Evolutionary conservation across 2,113 vertebrate species (phyloP).

Genomic region (Paratilapia polleni): DNA sequence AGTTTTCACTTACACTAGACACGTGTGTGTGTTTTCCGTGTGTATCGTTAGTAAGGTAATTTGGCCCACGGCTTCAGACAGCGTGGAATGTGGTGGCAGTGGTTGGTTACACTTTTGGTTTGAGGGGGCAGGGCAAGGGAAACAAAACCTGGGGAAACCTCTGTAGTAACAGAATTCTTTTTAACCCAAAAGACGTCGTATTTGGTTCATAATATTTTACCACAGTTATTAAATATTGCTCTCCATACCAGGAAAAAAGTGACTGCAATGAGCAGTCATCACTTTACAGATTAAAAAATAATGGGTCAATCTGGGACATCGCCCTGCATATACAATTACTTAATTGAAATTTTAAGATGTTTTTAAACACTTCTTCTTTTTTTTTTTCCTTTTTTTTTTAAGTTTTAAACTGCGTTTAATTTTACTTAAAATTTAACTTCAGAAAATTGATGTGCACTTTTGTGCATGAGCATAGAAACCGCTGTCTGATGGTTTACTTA

Average conservation of each 20-base stretch:
- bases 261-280: background rate
- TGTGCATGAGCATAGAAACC: background rate
- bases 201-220: background rate
- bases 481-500: background rate
- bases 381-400: background rate
- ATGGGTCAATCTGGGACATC: background rate
- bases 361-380: too few relatives aligned
- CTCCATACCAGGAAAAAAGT: background rate
- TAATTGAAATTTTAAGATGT: background rate
- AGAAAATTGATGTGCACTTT: background rate
- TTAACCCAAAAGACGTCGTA: background rate
- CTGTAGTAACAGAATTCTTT: background rate
- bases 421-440: background rate
- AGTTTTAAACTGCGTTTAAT: background rate
- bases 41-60: slow-evolving; percentile 65
- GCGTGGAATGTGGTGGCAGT: slow-evolving; percentile 57
- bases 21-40: slow-evolving; percentile 30
- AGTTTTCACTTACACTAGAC: slow-evolving; percentile 49
- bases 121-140: slow-evolving; percentile 28
- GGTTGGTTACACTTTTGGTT: slow-evolving; percentile 40
- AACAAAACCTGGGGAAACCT: slow-evolving; percentile 7
- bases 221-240: background rate
- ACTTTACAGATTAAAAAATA: background rate
- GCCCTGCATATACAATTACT: background rate
- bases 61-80: slow-evolving; percentile 61